Evolutionary conservation across 2,888 invertebrate species (phyloP), one percentile per base, ranked within the genome.

Genomic region (Lasioglossum calceatum): DNA sequence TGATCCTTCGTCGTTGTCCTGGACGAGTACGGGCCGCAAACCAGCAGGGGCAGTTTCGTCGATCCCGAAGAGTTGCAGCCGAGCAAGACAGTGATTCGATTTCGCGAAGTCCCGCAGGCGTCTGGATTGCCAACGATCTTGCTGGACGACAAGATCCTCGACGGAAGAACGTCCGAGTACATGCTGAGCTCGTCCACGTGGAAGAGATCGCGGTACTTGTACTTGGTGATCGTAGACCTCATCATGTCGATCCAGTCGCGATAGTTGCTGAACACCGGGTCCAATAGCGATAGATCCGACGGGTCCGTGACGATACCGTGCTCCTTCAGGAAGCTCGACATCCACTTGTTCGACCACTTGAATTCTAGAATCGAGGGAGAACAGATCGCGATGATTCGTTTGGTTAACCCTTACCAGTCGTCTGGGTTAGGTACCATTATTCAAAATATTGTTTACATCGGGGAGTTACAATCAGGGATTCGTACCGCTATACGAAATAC

Each of bases 51-150:
- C 14, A 93, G 86, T 82, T 93, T 94, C 76, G 92, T 92, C 14
- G 87, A 91, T 10, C 94, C 94, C 1, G 93, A 89, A 0, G 93
- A 89, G 78, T 94, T 94, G 87, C 93, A 93, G 47, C 93, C 91
- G 44, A 93, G 85, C 44, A 94, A 64, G 16, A 93, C 74, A 2
- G 90, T 88, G 10, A 92, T 75, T 19, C 87, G 87, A 78, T 90
- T 87, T 8, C 61, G 82, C 50, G 77, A 75, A 54, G 5, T 82
- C 76, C 16, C 8, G 19, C 3, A 10, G 0, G 36, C 70, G 12
- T 14, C 32, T n/a, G 67, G 36, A 16, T 32, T 19, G 27, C 72
- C 58, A 7, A 73, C 61, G 4, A 64, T n/a, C 10, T 19, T 36
- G 7, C 80, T 73, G 19, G 39, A 76, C 16, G 70, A n/a, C 23